Evolutionary conservation across 2,797 vertebrate genomes (phyloP).

Genomic region (Taenioides sp.): DNA sequence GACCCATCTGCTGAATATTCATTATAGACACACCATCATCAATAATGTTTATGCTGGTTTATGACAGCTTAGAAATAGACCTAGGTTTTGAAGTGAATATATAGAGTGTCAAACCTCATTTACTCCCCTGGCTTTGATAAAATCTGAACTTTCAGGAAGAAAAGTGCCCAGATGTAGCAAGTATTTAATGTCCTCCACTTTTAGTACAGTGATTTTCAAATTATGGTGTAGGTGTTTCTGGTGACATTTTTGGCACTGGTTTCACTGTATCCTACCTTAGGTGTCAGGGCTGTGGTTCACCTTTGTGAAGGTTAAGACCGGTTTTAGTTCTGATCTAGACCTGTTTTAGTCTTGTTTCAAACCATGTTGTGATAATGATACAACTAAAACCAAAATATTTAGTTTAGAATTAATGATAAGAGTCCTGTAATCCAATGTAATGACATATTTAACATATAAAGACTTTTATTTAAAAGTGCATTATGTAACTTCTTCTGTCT

Average conservation of each 20-base stretch:
- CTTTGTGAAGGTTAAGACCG: too few relatives aligned
- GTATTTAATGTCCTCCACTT: too few relatives aligned
- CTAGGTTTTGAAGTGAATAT: constrained; percentile 31
- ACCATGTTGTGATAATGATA: too few relatives aligned
- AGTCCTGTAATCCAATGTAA: too few relatives aligned
- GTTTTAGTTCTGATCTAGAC: not conserved
- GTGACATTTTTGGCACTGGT: not conserved
- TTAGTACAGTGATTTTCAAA: not conserved
- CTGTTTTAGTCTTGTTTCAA: not conserved
- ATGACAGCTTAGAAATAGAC: constrained; percentile 25
- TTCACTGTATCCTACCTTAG: not conserved
- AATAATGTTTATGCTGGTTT: constrained; percentile 42
- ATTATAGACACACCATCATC: constrained; percentile 42
- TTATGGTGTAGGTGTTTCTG: not conserved
- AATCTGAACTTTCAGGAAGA: constrained; percentile 7
- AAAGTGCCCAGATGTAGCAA: constrained; percentile 6
- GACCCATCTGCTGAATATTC: constrained; percentile 48
- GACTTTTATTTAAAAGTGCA: too few relatives aligned
- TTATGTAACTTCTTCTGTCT: too few relatives aligned
- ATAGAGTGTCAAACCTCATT: constrained; percentile 16
- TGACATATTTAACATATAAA: too few relatives aligned
- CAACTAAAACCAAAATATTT: too few relatives aligned
- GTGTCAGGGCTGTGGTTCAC: not conserved
- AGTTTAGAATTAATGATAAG: too few relatives aligned
- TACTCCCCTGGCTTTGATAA: constrained; percentile 14